Conservation (phyloP, 2,797 vertebrate species). For the Poeciliopsis paucimaculata region DNA sequence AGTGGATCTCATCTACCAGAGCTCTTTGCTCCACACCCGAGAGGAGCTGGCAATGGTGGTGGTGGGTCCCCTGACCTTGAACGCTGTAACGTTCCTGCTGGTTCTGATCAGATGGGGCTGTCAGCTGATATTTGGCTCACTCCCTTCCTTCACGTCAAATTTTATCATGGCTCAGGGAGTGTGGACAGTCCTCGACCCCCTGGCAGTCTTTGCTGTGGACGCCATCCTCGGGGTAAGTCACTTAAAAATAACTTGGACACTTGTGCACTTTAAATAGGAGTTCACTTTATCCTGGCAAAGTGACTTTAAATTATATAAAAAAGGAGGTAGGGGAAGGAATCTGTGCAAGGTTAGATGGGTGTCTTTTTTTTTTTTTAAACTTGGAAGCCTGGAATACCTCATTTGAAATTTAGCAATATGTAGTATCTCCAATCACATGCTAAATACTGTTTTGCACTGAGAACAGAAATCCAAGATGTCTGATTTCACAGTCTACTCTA, state of each 20-base stretch:
- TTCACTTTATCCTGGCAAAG: slow-evolving; percentile 87
- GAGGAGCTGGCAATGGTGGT: slow-evolving; percentile 91
- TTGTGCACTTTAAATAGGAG: slow-evolving; percentile 88
- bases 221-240: slow-evolving; percentile 97
- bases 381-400: slow-evolving; percentile 21
- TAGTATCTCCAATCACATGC: neutral
- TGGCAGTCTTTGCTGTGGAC: slow-evolving; percentile 94
- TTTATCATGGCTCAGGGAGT: slow-evolving; percentile 94
- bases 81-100: slow-evolving; percentile 84
- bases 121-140: slow-evolving; percentile 93
- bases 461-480: neutral
- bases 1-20: slow-evolving; percentile 90
- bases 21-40: slow-evolving; percentile 85
- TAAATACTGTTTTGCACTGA: neutral
- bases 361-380: slow-evolving; percentile 49
- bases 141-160: slow-evolving; percentile 95
- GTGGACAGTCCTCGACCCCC: slow-evolving; percentile 96
- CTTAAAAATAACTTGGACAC: slow-evolving; percentile 90
- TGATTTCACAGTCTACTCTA: neutral
- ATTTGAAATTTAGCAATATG: neutral
- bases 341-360: slow-evolving; percentile 62
- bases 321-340: slow-evolving; percentile 49
- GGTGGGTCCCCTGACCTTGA: slow-evolving; percentile 93
- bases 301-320: slow-evolving; percentile 80
- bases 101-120: slow-evolving; percentile 96